Evolutionary conservation across 1,140 invertebrate genomes (phyloP), one percentile per base, ranked within the genome.

Genomic region (Euura saliciscinereae): DNA sequence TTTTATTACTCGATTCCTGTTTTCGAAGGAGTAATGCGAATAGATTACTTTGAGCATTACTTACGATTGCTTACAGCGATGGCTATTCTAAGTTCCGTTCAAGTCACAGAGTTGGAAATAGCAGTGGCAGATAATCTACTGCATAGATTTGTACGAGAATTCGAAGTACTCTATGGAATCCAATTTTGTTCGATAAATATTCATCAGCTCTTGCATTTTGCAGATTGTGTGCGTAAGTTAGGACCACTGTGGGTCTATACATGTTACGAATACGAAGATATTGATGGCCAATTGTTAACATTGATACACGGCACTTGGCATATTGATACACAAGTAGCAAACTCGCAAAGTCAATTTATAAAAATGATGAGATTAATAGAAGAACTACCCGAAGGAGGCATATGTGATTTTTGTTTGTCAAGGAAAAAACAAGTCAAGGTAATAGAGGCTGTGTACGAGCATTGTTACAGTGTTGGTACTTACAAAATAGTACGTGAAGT

Each of bases 141-240:
- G 5, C 43, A 76, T 43, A 75, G 72, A 68, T 79, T 79, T 73
- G 74, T 77, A 0, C 10, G 65, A 28, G 13, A 78, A 45, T 78
- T 79, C 69, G 70, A 74, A 75, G 44, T 11, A n/a, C 3, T 70
- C 8, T 79, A 79, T 71, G 74, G 73, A 46, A 10, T 74, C n/a
- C 42, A 67, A 71, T 79, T 74, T 72, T 78, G 74, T 66, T 75
- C 73, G 2, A 77, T 78, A 42, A 79, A 79, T 70, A 73, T 78
- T 8, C 77, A 79, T 59, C 71, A 70, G 70, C 11, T 80, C 13
- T 51, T 77, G 43, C 77, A 78, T 74, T 73, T 78, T 51, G n/a
- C 74, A 3, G 66, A 77, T 67, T 74, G 71, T 65, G 77, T 78
- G 4, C 43, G 69, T 43, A 74, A 43, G n/a, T 70, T 76, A 65